These are phyloP conservation scores for Seira ritae DNA, from an alignment of 2,888 invertebrate genomes.

Conservation along the genomic window DNA sequence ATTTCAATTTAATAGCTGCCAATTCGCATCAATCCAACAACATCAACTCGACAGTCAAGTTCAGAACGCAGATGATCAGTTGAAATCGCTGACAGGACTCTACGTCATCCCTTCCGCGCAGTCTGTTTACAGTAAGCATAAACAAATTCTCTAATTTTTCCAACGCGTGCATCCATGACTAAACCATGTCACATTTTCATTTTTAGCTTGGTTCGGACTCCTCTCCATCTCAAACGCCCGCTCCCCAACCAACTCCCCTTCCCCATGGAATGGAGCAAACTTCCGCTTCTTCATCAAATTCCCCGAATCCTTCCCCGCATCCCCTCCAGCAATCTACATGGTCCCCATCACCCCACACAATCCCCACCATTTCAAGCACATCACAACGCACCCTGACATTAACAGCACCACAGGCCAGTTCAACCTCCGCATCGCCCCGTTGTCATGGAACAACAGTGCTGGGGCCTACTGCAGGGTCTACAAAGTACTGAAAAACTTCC, in stretches of 20 bases:
- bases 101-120: constrained; percentile 95
- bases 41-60: neutral
- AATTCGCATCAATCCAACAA: constrained; percentile 34
- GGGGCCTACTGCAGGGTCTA: too few species aligned
- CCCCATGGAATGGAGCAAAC: constrained; percentile 85
- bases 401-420: constrained; percentile 20
- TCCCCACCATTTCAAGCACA: neutral
- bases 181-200: too few species aligned
- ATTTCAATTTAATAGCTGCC: too few species aligned
- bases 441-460: neutral
- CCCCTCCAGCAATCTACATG: constrained; percentile 82
- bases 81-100: constrained; percentile 79
- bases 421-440: too few species aligned
- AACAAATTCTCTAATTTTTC: constrained; percentile 3
- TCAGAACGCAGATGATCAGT: neutral
- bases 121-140: constrained; percentile 85
- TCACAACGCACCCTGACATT: constrained; percentile 39
- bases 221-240: constrained; percentile 91
- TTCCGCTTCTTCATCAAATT: constrained; percentile 92
- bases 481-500: constrained; percentile 12
- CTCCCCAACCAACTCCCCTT: constrained; percentile 21
- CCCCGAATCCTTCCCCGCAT: constrained; percentile 92
- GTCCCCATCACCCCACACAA: neutral
- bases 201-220: constrained; percentile 93
- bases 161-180: too few species aligned